phyloP scores from a whole-genome alignment of 2,888 invertebrate genomes.

The Eupithecia abbreviata region DNA sequence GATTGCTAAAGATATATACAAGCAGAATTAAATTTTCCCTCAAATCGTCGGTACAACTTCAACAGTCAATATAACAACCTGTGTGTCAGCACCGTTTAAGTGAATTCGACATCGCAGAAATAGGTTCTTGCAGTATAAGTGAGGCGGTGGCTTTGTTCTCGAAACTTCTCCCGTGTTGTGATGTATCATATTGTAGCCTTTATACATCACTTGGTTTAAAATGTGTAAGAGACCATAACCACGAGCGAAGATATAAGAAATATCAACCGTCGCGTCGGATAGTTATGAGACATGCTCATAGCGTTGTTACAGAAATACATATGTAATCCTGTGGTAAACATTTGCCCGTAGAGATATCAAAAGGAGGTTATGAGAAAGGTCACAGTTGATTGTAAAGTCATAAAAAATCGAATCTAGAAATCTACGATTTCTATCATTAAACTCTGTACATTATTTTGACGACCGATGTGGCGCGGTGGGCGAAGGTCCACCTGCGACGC shows the following conservation, averaged over 20 bases:
- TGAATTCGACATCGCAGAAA: constrained; percentile 76
- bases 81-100: constrained; percentile 65
- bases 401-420: background rate
- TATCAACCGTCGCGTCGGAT: background rate
- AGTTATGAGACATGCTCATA: background rate
- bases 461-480: too few species aligned
- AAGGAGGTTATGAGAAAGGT: background rate
- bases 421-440: background rate
- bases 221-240: background rate
- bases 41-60: background rate
- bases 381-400: background rate
- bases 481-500: too few species aligned
- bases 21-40: background rate
- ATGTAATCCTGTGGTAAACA: background rate
- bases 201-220: background rate
- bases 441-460: background rate
- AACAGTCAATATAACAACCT: constrained; percentile 19
- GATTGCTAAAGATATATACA: background rate
- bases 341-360: background rate
- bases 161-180: constrained; percentile 70
- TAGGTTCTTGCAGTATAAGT: constrained; percentile 68
- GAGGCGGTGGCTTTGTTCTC: constrained; percentile 77
- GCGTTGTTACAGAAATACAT: background rate
- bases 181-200: constrained; percentile 70
- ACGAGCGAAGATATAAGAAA: background rate